Percentiles rank a stretch among this genome's conserved stretches.
These are phyloP conservation scores for Nebria ingens DNA, from an alignment of 1,140 invertebrate species.

Conservation along the genomic window DNA sequence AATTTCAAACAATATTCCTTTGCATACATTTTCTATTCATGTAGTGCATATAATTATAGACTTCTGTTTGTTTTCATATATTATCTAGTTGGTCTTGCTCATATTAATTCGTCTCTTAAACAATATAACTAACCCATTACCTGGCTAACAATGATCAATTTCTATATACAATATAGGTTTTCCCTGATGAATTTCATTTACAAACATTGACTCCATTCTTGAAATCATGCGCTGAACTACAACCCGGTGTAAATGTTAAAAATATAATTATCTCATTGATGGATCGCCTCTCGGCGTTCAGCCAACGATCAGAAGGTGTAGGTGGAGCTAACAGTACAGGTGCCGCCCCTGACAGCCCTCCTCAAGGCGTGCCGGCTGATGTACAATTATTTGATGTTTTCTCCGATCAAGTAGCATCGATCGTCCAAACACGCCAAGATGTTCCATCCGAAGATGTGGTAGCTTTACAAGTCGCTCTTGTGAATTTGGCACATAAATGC, in stretches of 20 bases:
- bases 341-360: conserved; percentile 47
- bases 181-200: conserved; percentile 98
- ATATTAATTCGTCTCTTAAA: too few species aligned
- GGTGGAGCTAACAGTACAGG: conserved; percentile 26
- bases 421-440: conserved; percentile 83
- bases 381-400: conserved; percentile 97
- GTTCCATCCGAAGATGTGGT: conserved; percentile 96
- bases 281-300: conserved; percentile 78
- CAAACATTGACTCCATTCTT: conserved; percentile 91
- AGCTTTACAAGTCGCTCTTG: conserved; percentile 86
- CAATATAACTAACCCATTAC: too few species aligned
- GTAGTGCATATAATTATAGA: too few species aligned
- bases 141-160: too few species aligned
- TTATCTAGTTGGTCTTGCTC: too few species aligned
- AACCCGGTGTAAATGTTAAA: conserved; percentile 93
- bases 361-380: conserved; percentile 69
- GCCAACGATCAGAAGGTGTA: conserved; percentile 57
- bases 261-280: conserved; percentile 97
- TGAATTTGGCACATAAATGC: conserved; percentile 92
- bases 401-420: conserved; percentile 91
- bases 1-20: too few species aligned
- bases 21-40: too few species aligned
- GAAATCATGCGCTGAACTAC: conserved; percentile 93
- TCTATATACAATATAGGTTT: conserved; percentile 54
- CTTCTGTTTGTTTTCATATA: not conserved